phyloP scores from a whole-genome alignment of 2,113 vertebrate species.

The Perca schrenkii region DNA sequence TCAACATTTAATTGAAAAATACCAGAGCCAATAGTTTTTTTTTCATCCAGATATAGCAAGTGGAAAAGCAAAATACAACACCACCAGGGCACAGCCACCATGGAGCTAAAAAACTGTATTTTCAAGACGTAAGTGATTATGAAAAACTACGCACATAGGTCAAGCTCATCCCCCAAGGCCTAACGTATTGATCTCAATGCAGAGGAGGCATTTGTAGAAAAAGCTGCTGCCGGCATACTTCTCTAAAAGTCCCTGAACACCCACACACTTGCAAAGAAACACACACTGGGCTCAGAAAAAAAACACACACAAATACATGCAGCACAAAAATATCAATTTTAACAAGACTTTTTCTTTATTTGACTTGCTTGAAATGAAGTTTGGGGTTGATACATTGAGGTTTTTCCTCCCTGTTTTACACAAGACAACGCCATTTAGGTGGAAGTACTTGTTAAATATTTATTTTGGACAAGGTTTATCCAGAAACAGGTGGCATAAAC shows the following conservation, averaged over 20 bases:
- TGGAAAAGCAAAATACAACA: slow-evolving; percentile 18
- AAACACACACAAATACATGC: slow-evolving; percentile 4
- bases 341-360: slow-evolving; percentile 25
- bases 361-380: slow-evolving; percentile 20
- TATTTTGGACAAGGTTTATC: neutral
- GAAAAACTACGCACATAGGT: slow-evolving; percentile 68
- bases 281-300: slow-evolving; percentile 23
- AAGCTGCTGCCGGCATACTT: slow-evolving; percentile 70
- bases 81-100: neutral
- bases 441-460: too few species aligned
- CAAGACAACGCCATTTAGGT: neutral
- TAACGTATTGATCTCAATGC: slow-evolving; percentile 74
- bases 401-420: neutral
- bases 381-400: slow-evolving; percentile 4
- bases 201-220: slow-evolving; percentile 76
- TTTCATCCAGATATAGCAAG: neutral
- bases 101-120: slow-evolving; percentile 27
- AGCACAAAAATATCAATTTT: slow-evolving; percentile 8
- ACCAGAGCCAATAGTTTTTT: neutral
- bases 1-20: slow-evolving; percentile 7
- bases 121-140: slow-evolving; percentile 62
- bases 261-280: slow-evolving; percentile 69
- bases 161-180: slow-evolving; percentile 59
- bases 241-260: slow-evolving; percentile 67
- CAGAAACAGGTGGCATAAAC: neutral